Evolutionary conservation across 2,797 vertebrate species (phyloP), one percentile per base, ranked within the genome.

Genomic region (Sebastes kiyomatsui): DNA sequence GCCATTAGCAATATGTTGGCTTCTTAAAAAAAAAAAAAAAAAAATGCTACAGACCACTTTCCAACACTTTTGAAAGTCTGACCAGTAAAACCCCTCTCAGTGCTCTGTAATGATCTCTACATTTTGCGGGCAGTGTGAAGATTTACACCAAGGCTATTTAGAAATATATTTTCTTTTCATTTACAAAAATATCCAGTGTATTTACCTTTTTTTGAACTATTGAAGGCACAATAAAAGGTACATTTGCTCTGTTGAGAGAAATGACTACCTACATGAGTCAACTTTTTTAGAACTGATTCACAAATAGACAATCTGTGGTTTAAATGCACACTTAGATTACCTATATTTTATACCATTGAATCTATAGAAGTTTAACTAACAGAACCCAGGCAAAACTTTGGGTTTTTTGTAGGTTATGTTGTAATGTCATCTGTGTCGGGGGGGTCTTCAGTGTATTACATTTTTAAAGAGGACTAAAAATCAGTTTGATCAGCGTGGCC

Each of bases 221-320:
- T 87, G 83, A 95, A 91, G 93, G 94, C 94, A 95, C 94, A 95
- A 95, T 93, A 92, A 93, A 93, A 94, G 94, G 97, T 97, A 97
- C 96, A 97, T 98, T 97, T 97, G 96, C 97, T 98, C 97, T 97
- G 96, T 97, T 97, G 97, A 84, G 95, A 97, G 97, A 96, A 98
- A 97, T 97, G 97, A 96, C 96, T 98, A 98, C 97, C 97, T 97
- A 98, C 96, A 97, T 96, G 96, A 97, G 97, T 98, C 97, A 97
- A 97, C 97, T 99, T 98, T 99, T 98, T 97, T 97, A 98, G 97
- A 98, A 98, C 97, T 98, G 97, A 99, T 97, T 99, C 97, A 98
- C 98, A 98, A 98, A 97, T 98, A 99, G 98, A 99, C 98, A 99
- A 99, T 99, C 98, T 97, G 97, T 99, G 97, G 98, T 98, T 98